phyloP scores from a whole-genome alignment of 1,140 invertebrate species.

The Drosophila takahashii region DNA sequence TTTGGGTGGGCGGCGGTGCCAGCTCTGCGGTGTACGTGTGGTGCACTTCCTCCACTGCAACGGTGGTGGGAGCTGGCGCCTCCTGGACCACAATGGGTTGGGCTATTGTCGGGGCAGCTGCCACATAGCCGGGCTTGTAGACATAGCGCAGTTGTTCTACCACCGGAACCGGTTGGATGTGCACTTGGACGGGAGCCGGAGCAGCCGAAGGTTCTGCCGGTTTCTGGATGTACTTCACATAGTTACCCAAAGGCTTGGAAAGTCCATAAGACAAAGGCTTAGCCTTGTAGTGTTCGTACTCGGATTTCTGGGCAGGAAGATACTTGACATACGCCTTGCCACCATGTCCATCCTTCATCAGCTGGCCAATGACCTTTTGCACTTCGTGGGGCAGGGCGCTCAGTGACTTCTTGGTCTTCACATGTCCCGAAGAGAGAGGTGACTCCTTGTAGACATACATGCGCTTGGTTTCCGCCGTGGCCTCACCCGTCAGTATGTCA shows the following conservation, averaged over 20 bases:
- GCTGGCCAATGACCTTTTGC: conserved; percentile 73
- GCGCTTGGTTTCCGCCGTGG: conserved; percentile 63
- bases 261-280: conserved; percentile 33
- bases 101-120: conserved; percentile 33
- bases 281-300: conserved; percentile 61
- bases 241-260: conserved; percentile 40
- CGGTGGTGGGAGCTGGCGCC: background rate
- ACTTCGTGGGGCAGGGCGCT: conserved; percentile 68
- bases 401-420: conserved; percentile 68
- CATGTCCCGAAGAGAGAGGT: conserved; percentile 24
- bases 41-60: conserved; percentile 53
- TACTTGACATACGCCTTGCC: conserved; percentile 79
- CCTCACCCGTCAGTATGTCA: conserved; percentile 39
- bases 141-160: conserved; percentile 79
- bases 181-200: conserved; percentile 63
- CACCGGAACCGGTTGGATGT: conserved; percentile 77
- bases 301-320: conserved; percentile 60
- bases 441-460: conserved; percentile 70
- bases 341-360: conserved; percentile 63
- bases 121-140: conserved; percentile 51
- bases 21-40: conserved; percentile 63
- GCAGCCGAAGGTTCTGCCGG: conserved; percentile 1
- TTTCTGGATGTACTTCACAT: conserved; percentile 51
- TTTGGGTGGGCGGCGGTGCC: conserved; percentile 16
- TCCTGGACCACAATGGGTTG: conserved; percentile 76